Conservation (phyloP, 2,113 vertebrate genomes). For the Coptodon bakossiorum region DNA sequence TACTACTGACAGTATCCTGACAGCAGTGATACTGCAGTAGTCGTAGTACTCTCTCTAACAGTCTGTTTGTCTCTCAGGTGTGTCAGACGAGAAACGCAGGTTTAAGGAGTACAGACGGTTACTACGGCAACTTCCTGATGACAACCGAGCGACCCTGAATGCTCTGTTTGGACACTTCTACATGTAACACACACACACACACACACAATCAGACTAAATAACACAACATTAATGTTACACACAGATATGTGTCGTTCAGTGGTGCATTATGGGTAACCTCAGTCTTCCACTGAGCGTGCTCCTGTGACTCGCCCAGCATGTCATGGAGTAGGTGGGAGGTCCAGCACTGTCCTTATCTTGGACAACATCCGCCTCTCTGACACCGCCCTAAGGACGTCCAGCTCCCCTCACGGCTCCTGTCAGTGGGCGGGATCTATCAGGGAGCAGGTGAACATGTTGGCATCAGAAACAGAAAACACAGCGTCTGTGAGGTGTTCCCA, state of each 20-base stretch:
- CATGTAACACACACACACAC: constrained; percentile 37
- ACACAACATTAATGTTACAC: background rate
- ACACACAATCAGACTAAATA: background rate
- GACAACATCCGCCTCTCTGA: background rate
- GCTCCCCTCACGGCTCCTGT: background rate
- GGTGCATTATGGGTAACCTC: background rate
- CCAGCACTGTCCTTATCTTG: background rate
- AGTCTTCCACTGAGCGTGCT: background rate
- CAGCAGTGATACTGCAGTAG: background rate
- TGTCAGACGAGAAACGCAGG: constrained; percentile 37
- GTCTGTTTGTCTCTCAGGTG: constrained; percentile 4
- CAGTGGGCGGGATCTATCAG: background rate
- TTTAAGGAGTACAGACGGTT: constrained; percentile 49
- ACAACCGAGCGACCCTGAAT: constrained; percentile 48
- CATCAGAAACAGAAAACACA: background rate
- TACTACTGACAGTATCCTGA: background rate
- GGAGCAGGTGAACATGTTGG: background rate
- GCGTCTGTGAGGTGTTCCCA: background rate
- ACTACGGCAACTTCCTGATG: constrained; percentile 48
- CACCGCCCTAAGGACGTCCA: background rate
- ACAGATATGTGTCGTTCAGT: background rate
- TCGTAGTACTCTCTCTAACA: background rate
- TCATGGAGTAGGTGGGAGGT: background rate
- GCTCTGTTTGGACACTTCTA: constrained; percentile 69
- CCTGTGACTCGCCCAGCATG: background rate